These are phyloP conservation scores for Drosophila testacea DNA, from an alignment of 2,888 invertebrate genomes.

Conservation along the genomic window DNA sequence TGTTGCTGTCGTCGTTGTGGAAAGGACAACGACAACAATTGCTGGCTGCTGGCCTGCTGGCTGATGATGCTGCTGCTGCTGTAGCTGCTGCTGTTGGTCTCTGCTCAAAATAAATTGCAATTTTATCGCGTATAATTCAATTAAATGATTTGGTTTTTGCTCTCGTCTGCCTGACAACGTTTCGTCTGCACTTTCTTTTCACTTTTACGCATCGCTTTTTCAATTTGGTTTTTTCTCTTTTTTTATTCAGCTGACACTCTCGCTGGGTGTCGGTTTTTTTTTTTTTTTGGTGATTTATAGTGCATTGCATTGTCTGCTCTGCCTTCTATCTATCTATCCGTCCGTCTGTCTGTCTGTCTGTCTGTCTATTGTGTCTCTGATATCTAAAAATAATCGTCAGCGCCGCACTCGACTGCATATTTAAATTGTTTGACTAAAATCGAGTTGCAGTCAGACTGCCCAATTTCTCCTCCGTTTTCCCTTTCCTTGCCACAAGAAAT, in stretches of 20 bases:
- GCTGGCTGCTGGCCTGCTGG: conserved; percentile 4
- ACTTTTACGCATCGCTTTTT: conserved; percentile 24
- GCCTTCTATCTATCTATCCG: conserved; percentile 11
- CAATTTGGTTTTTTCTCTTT: conserved; percentile 15
- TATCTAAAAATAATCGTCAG: conserved; percentile 68
- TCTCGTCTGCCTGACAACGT: conserved; percentile 33
- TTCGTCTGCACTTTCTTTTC: conserved; percentile 39
- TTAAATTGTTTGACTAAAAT: conserved; percentile 56
- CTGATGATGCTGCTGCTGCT: conserved; percentile 21
- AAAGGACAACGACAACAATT: conserved; percentile 58
- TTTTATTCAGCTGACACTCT: conserved; percentile 47
- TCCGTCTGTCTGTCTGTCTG: neutral
- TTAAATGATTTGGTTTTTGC: conserved; percentile 64
- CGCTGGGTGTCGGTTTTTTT: conserved; percentile 23
- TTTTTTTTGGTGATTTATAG: conserved; percentile 62
- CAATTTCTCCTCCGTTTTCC: neutral
- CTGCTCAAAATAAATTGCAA: conserved; percentile 60
- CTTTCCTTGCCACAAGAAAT: conserved; percentile 52
- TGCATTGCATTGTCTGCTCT: conserved; percentile 46
- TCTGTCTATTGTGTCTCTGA: conserved; percentile 53
- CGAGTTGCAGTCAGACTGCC: conserved; percentile 32
- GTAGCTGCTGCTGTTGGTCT: conserved; percentile 35
- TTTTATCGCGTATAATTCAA: conserved; percentile 73
- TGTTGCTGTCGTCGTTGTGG: conserved; percentile 57
- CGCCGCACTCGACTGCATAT: conserved; percentile 61